Base-by-base conservation (phyloP, 2,113 vertebrate genomes). In the Antechinus flavipes region DNA sequence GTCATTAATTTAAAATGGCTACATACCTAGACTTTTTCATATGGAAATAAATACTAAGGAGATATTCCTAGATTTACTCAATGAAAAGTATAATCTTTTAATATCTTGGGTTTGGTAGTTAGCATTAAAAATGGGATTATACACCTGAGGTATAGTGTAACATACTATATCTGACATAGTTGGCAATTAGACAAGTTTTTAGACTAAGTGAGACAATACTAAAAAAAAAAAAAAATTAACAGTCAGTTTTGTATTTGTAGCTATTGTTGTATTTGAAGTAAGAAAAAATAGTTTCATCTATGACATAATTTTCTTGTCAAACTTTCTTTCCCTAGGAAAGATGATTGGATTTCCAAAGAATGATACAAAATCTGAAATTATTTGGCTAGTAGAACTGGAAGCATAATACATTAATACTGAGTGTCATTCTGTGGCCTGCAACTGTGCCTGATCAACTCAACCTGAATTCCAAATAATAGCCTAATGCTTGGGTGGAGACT, bases 301-400 rank as follows among this genome's bases (percentile, higher is more conserved):
- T 92, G 89, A 12, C n/a, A 89, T 42, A 94, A 96, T 61, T 93
- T 94, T 58, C 94, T 94, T 93, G 22, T 35, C 46, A 90, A 6
- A 91, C 49, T 12, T 91, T 97, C 35, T 92, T 55, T 30, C 84
- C 89, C 22, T 52, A 93, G 90, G 16, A 84, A 84, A 42, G 7
- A 23, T 16, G 22, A 84, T 23, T 2, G 0, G 19, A 95, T 84
- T 95, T 95, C 68, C 92, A 46, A 46, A 27, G 4, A 53, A 95
- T 91, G 24, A 30, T 94, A 97, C 95, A 95, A 96, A 97, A 95
- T 94, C 27, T 90, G 49, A 94, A 95, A 95, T 94, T 95, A 95
- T 55, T 84, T 84, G 68, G 35, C 68, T 42, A 84, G 68, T 42
- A 84, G 68, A 84, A 84, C 6, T 84, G 7, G 68, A 23, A 6